Percentiles rank a stretch among this genome's conserved stretches.
Evolutionary conservation across 2,888 invertebrate genomes (phyloP).

Genomic region (Hyposoter didymator): DNA sequence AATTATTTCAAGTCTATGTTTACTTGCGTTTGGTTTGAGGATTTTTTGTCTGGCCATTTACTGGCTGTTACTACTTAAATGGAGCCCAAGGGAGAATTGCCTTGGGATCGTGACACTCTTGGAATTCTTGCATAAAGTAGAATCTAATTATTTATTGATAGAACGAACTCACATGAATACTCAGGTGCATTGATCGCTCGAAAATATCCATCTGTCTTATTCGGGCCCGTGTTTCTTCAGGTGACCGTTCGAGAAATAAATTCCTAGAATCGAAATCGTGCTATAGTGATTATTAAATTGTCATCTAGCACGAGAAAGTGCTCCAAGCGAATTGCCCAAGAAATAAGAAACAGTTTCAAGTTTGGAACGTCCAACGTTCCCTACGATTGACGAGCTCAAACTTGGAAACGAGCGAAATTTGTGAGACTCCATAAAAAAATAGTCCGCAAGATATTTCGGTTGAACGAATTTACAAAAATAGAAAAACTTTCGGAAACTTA

Average conservation of each 20-base stretch:
- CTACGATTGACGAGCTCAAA: background rate
- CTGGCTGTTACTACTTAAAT: constrained; percentile 39
- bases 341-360: background rate
- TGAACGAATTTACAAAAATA: background rate
- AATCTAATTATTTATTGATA: constrained; percentile 14
- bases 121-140: constrained; percentile 6
- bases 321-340: background rate
- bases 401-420: no score
- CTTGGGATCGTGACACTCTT: constrained; percentile 1
- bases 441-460: background rate
- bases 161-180: constrained; percentile 1
- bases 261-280: constrained; percentile 26
- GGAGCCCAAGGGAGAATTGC: background rate
- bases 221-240: background rate
- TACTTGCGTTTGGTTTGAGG: constrained; percentile 26
- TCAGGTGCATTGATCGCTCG: constrained; percentile 27
- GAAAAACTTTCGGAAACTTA: no score
- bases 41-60: constrained; percentile 38
- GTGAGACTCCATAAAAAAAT: background rate
- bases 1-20: background rate
- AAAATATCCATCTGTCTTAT: background rate
- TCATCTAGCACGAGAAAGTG: constrained; percentile 49
- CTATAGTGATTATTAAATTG: constrained; percentile 56
- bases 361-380: background rate
- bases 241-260: background rate